Base-by-base conservation (phyloP, 2,888 invertebrate genomes). In the Papilio demoleus region DNA sequence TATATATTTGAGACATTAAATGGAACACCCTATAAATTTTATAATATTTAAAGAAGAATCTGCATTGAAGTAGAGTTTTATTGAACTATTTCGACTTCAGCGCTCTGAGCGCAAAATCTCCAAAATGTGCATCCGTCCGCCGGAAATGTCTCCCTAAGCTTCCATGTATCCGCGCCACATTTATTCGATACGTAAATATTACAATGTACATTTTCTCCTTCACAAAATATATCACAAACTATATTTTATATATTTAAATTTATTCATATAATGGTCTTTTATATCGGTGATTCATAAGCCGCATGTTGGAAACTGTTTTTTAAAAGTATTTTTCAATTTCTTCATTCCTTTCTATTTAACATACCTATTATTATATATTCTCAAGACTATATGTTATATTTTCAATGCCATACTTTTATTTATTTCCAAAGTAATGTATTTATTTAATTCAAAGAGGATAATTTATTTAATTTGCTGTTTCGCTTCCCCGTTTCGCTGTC, bases 71-170 rank as follows among this genome's bases (percentile, higher is more conserved):
- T 65, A 62, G 38, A 76, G 78, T 77, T 73, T 80, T 81, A 87
- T 87, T 80, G 85, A 84, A 85, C 81, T 82, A 85, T 86, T 84
- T 83, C 80, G 80, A 83, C 78, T 81, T 79, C 76, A 75, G 81
- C 76, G 78, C 79, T 81, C 74, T 79, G 82, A 85, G 82, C 82
- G 77, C 79, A 81, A 88, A 87, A 89, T 89, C 88, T 88, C 84
- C 86, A 84, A 89, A 91, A 90, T 88, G 87, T 88, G 85, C 86
- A 88, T 86, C 79, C 85, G 82, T 80, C 81, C 77, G 75, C 78
- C 84, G 87, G 88, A 86, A 87, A 88, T 86, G 86, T 88, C 84
- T 83, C 80, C 80, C 79, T 83, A 84, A 88, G 87, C 87, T 84
- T 79, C 76, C 76, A 78, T 81, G 80, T 84, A 86, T 85, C 84